A percentile compares a stretch with the other conserved stretches of the same genome.
Conservation (phyloP, 1,140 invertebrate genomes). For the Penaeus indicus region DNA sequence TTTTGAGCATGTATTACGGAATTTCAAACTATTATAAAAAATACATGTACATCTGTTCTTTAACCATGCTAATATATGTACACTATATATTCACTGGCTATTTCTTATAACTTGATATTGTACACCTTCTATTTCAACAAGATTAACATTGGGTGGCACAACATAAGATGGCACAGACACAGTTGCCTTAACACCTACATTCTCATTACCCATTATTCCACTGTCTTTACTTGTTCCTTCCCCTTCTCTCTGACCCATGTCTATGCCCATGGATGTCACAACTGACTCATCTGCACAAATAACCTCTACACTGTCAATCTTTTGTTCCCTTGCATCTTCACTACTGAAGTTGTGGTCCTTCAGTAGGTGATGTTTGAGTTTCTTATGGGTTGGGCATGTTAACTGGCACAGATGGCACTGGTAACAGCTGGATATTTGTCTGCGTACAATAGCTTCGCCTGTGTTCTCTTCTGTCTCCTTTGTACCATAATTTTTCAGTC, state of each 20-base stretch:
- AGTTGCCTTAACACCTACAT: background rate
- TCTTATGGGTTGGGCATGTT: background rate
- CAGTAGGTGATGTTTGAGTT: constrained; percentile 18
- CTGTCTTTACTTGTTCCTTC: background rate
- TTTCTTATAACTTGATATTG: constrained; percentile 55
- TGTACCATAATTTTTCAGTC: background rate
- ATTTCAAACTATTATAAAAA: no score
- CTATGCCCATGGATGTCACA: constrained; percentile 5
- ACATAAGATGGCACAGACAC: constrained; percentile 45
- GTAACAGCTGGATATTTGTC: background rate
- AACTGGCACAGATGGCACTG: constrained; percentile 22
- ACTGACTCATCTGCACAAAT: constrained; percentile 8
- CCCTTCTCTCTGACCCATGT: no score
- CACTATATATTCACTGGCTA: background rate
- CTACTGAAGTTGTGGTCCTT: background rate
- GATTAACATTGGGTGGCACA: constrained; percentile 47
- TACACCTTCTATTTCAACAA: constrained; percentile 57
- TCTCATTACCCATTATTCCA: background rate
- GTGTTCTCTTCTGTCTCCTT: constrained; percentile 10
- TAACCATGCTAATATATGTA: no score
- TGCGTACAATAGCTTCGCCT: background rate
- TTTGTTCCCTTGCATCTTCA: background rate
- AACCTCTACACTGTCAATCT: background rate
- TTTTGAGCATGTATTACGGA: no score
- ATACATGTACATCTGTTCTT: no score